Evolutionary conservation across 2,888 invertebrate species (phyloP).

Genomic region (Spilosoma lubricipeda): DNA sequence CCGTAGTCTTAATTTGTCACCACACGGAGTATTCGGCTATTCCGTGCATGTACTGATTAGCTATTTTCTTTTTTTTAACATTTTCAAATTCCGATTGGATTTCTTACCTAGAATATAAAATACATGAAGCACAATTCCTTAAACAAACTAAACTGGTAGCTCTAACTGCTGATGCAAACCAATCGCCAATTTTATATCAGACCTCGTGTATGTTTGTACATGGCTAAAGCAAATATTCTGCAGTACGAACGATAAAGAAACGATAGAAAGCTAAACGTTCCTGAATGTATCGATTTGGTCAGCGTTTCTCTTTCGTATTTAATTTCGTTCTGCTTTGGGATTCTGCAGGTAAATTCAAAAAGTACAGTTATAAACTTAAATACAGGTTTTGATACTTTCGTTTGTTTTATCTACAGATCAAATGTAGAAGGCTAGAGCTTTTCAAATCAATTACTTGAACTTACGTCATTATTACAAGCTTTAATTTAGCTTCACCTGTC

Average conservation of each 20-base stretch:
- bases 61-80: too few species aligned
- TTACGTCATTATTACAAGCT: background rate
- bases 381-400: background rate
- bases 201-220: background rate
- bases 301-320: slow-evolving; percentile 39
- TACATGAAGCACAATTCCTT: background rate
- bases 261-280: slow-evolving; percentile 34
- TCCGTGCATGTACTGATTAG: too few species aligned
- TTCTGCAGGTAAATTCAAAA: slow-evolving; percentile 15
- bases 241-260: slow-evolving; percentile 9
- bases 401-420: background rate
- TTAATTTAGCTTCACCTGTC: too few species aligned
- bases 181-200: background rate
- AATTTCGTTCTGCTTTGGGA: slow-evolving; percentile 33
- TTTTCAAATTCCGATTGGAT: too few species aligned
- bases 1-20: too few species aligned
- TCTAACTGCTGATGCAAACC: background rate
- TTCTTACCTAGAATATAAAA: too few species aligned
- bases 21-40: too few species aligned
- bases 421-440: background rate
- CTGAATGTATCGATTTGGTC: slow-evolving; percentile 37
- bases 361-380: background rate
- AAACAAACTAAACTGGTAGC: background rate
- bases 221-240: slow-evolving; percentile 10
- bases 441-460: background rate